Evolutionary conservation across 2,797 vertebrate species (phyloP).

Genomic region (Iguana delicatissima): DNA sequence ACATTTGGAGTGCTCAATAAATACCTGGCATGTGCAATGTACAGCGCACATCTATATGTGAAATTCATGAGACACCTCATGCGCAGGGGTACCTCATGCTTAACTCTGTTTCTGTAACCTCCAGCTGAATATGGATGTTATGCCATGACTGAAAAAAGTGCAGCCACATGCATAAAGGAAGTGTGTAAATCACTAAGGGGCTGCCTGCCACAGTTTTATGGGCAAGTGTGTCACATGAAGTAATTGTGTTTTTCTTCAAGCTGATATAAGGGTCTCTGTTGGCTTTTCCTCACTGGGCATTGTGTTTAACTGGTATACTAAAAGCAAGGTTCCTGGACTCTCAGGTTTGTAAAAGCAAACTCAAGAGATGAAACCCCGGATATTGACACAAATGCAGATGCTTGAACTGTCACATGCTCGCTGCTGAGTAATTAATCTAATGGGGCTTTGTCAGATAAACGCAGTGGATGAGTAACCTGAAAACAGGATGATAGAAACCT

Average conservation of each 20-base stretch:
- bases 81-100: too few relatives aligned
- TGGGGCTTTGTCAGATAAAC: slow-evolving; percentile 46
- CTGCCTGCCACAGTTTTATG: too few relatives aligned
- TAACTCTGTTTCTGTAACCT: too few relatives aligned
- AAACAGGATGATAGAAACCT: slow-evolving; percentile 5
- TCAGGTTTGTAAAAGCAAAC: background rate
- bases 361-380: background rate
- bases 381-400: background rate
- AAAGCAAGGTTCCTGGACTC: background rate
- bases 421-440: slow-evolving; percentile 60
- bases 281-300: background rate
- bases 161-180: too few relatives aligned
- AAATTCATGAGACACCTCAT: too few relatives aligned
- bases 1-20: too few relatives aligned
- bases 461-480: slow-evolving; percentile 46
- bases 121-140: too few relatives aligned
- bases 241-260: background rate
- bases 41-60: too few relatives aligned
- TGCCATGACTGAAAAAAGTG: too few relatives aligned
- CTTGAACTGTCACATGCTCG: background rate
- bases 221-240: background rate
- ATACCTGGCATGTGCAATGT: too few relatives aligned
- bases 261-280: background rate
- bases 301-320: background rate
- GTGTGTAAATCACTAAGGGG: too few relatives aligned